Conservation (phyloP, 2,888 invertebrate genomes). For the Diplazon laetatorius region DNA sequence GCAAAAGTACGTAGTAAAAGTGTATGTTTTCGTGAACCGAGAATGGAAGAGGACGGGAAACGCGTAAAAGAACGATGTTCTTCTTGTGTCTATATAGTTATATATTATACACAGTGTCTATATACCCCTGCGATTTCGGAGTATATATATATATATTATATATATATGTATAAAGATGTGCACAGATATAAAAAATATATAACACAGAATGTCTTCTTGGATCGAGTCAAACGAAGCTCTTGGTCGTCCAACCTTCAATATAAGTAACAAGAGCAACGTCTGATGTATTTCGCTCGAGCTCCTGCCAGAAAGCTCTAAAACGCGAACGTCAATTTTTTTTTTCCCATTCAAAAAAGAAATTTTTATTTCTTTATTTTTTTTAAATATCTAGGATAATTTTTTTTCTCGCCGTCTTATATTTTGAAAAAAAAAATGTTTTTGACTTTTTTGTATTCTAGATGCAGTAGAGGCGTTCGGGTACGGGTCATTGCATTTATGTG, state of each 20-base stretch:
- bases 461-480: neutral
- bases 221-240: slow-evolving; percentile 11
- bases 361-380: neutral
- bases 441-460: too few species aligned
- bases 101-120: too few species aligned
- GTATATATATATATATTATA: neutral
- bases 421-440: too few species aligned
- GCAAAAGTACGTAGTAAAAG: slow-evolving; percentile 36
- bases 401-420: neutral
- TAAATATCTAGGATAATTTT: neutral
- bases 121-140: too few species aligned
- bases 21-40: slow-evolving; percentile 30
- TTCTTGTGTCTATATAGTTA: slow-evolving; percentile 7
- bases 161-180: too few species aligned
- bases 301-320: neutral
- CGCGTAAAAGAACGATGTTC: slow-evolving; percentile 30
- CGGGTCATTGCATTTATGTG: slow-evolving; percentile 6
- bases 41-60: slow-evolving; percentile 17
- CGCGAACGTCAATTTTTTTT: slow-evolving; percentile 15
- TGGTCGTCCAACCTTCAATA: slow-evolving; percentile 5
- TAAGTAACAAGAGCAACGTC: slow-evolving; percentile 12
- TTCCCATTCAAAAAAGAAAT: neutral
- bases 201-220: neutral
- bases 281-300: neutral
- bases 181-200: too few species aligned